phyloP scores from a whole-genome alignment of 2,113 vertebrate species.

The Limnothrissa miodon region DNA sequence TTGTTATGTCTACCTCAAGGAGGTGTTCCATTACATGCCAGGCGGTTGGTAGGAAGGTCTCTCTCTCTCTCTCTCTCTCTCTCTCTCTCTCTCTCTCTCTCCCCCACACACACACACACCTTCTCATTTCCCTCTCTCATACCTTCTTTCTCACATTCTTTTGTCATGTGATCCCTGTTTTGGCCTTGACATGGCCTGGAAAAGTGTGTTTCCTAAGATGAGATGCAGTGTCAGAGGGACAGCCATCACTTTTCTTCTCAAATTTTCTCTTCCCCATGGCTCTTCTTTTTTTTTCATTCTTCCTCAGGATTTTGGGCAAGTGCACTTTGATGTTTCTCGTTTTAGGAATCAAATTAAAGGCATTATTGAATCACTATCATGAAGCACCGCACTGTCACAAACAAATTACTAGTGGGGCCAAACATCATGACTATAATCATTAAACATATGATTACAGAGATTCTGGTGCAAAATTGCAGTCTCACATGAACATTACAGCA shows the following conservation, averaged over 20 bases:
- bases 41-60: slow-evolving; percentile 30
- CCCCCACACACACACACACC: not conserved
- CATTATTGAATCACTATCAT: slow-evolving; percentile 16
- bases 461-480: not conserved
- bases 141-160: slow-evolving; percentile 21
- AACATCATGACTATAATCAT: slow-evolving; percentile 1
- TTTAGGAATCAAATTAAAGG: not conserved
- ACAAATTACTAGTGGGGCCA: not conserved
- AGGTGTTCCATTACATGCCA: slow-evolving; percentile 67
- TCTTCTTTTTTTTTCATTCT: slow-evolving; percentile 37
- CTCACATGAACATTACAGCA: not conserved
- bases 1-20: slow-evolving; percentile 73
- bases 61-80: slow-evolving; percentile 6
- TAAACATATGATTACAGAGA: slow-evolving; percentile 7
- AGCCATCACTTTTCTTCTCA: not conserved
- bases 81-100: slow-evolving; percentile 30
- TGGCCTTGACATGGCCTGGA: slow-evolving; percentile 32
- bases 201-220: slow-evolving; percentile 12
- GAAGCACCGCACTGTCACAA: not conserved
- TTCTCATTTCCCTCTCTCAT: not conserved
- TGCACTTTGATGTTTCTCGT: slow-evolving; percentile 33
- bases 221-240: not conserved
- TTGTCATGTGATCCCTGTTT: slow-evolving; percentile 18
- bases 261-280: slow-evolving; percentile 8
- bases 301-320: slow-evolving; percentile 36